phyloP scores from a whole-genome alignment of 2,888 invertebrate species.

The Lymantria monacha region DNA sequence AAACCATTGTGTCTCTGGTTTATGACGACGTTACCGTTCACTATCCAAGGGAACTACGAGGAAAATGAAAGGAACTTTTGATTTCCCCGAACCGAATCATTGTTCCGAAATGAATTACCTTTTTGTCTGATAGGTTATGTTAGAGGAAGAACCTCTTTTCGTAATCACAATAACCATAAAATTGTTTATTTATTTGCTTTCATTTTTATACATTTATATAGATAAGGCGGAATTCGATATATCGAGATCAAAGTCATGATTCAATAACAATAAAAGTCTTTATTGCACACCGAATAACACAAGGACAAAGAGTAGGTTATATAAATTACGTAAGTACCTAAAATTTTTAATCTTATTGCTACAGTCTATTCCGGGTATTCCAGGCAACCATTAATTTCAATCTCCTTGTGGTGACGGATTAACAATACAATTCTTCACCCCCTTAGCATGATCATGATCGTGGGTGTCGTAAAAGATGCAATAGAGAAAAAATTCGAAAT shows the following conservation, averaged over 20 bases:
- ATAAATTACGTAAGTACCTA: neutral
- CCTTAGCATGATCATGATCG: no score
- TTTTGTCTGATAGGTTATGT: conserved; percentile 50
- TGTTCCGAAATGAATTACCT: conserved; percentile 47
- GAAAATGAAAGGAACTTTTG: conserved; percentile 55
- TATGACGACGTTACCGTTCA: conserved; percentile 59
- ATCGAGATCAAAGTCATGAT: neutral
- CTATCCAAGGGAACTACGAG: conserved; percentile 44
- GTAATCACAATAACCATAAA: conserved; percentile 37
- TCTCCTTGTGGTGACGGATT: no score
- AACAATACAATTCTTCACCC: no score
- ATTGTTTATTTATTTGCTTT: conserved; percentile 11
- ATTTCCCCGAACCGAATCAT: conserved; percentile 48
- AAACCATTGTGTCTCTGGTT: conserved; percentile 73
- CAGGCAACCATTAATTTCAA: no score
- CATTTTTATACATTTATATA: neutral
- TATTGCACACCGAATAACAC: neutral
- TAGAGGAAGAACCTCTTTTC: conserved; percentile 37
- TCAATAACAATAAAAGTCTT: neutral
- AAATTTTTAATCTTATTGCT: neutral
- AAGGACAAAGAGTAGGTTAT: neutral
- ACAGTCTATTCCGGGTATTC: neutral
- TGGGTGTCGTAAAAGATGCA: no score
- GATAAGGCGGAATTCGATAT: neutral
- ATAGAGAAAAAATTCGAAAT: no score